Conservation (phyloP, 2,888 invertebrate species). For the Danaus chrysippus region DNA sequence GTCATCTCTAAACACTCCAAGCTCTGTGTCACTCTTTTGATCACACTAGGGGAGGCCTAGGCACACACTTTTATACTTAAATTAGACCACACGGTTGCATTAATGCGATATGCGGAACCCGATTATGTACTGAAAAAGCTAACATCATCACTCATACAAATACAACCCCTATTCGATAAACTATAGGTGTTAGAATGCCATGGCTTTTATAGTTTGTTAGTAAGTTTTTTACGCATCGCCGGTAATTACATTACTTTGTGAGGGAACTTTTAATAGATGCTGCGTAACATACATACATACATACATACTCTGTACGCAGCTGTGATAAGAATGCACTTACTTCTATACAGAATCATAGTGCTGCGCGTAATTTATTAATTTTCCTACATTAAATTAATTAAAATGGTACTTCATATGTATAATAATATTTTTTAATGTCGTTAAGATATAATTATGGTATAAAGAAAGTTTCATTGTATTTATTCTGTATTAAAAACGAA, state of each 20-base stretch:
- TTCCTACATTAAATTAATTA: no score
- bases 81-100: conserved; percentile 60
- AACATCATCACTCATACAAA: conserved; percentile 25
- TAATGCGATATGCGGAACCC: conserved; percentile 41
- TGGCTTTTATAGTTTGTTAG: conserved; percentile 2
- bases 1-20: conserved; percentile 17
- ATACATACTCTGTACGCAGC: background rate
- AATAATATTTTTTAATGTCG: no score
- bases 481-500: background rate
- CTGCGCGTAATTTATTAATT: no score
- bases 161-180: background rate
- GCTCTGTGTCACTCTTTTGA: conserved; percentile 41
- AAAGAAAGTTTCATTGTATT: background rate
- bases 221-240: conserved; percentile 18
- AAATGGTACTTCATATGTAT: no score
- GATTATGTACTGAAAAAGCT: conserved; percentile 32
- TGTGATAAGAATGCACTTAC: no score
- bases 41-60: conserved; percentile 46
- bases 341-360: no score
- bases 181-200: conserved; percentile 1
- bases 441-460: no score
- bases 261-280: conserved; percentile 23
- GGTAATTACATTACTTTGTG: conserved; percentile 20
- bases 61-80: conserved; percentile 57
- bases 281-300: conserved; percentile 12